A percentile compares a stretch with the other conserved stretches of the same genome.
phyloP scores from a whole-genome alignment of 1,140 invertebrate genomes.

The Dufourea novaeangliae region DNA sequence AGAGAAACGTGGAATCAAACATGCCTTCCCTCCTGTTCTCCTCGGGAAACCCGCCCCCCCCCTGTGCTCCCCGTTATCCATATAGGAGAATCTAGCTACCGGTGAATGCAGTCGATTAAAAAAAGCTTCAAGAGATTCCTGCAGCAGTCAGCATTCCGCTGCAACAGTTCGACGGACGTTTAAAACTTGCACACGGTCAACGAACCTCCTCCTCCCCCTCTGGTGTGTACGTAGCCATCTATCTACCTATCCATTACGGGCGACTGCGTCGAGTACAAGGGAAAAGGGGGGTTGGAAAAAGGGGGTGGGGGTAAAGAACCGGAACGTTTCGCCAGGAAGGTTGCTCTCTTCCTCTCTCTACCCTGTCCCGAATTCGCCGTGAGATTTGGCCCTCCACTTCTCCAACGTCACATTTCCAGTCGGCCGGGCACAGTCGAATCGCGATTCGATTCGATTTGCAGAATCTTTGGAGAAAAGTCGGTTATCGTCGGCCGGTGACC shows the following conservation, averaged over 20 bases:
- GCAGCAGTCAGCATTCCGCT: background rate
- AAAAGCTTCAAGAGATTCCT: background rate
- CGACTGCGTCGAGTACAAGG: background rate
- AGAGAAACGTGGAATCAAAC: no score
- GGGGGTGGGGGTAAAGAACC: conserved; percentile 35
- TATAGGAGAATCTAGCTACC: background rate
- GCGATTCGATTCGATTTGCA: conserved; percentile 54
- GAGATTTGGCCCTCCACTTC: conserved; percentile 37
- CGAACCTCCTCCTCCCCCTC: no score
- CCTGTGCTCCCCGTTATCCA: no score
- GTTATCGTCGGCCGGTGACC: conserved; percentile 30
- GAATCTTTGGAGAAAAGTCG: conserved; percentile 34
- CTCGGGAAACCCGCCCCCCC: no score
- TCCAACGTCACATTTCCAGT: conserved; percentile 53
- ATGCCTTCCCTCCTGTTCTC: no score
- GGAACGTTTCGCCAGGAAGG: conserved; percentile 12
- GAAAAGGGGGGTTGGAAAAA: no score
- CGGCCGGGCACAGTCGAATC: conserved; percentile 34
- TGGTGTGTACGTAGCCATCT: conserved; percentile 8
- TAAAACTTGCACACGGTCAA: conserved; percentile 16
- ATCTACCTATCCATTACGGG: conserved; percentile 35
- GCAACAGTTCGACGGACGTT: conserved; percentile 6
- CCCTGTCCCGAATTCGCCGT: conserved; percentile 8
- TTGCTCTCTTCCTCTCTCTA: background rate
- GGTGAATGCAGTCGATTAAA: background rate